Conservation (phyloP, 2,888 invertebrate species). For the Andrena haemorrhoa region DNA sequence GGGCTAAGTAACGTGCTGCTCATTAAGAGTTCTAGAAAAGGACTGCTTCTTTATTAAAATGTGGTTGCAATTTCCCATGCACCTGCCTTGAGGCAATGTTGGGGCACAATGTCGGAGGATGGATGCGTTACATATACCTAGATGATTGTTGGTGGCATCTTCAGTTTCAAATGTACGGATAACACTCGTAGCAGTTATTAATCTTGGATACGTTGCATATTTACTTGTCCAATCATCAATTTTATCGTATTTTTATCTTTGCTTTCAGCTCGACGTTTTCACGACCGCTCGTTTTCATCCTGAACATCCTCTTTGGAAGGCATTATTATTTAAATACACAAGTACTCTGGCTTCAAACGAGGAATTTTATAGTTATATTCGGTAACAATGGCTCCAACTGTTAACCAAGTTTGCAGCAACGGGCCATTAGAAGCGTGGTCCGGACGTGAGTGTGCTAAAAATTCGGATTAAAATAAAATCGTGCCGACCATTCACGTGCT, state of each 20-base stretch:
- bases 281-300: background rate
- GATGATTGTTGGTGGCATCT: too few species aligned
- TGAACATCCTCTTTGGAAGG: constrained; percentile 16
- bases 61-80: too few species aligned
- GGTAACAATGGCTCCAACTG: constrained; percentile 29
- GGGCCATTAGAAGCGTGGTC: constrained; percentile 19
- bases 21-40: too few species aligned
- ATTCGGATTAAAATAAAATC: constrained; percentile 49
- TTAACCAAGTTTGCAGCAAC: constrained; percentile 40
- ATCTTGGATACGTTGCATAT: too few species aligned
- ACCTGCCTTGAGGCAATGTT: too few species aligned
- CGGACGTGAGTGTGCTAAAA: constrained; percentile 14
- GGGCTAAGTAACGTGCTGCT: too few species aligned
- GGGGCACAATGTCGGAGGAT: too few species aligned
- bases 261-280: background rate
- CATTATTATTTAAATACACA: constrained; percentile 12
- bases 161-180: too few species aligned
- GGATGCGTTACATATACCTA: too few species aligned
- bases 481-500: background rate
- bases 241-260: background rate
- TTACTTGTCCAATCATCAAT: background rate
- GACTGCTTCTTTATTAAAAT: too few species aligned
- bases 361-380: constrained; percentile 7
- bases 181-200: too few species aligned
- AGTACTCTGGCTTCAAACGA: too few species aligned